Base-by-base conservation (phyloP, 2,797 vertebrate genomes). In the Argentina silus region DNA sequence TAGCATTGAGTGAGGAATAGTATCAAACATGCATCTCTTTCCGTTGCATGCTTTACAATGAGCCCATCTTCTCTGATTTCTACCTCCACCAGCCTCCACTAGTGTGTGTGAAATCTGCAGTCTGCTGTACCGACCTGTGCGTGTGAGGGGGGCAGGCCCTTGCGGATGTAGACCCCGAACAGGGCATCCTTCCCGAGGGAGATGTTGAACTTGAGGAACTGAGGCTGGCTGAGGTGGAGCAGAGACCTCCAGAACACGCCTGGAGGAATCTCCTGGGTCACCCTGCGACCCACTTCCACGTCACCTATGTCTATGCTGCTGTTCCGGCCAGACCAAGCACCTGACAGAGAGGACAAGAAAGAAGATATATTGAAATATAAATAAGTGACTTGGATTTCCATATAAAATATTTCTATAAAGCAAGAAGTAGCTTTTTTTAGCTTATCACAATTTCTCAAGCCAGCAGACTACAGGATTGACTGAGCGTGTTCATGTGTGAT, bases 161-260 rank as follows among this genome's bases (percentile, higher is more conserved):
- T 95, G 89, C 95, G 87, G 85, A 96, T 96, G 75, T 96, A 96
- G 78, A 96, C 94, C 73, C 95, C 96, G 56, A 96, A 96, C 79
- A 96, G 94, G 10, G 96, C 96, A 23, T 96, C 95, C 81, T 95
- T 96, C 69, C 95, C 95, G 45, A 96, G 91, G 71, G 95, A 96
- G 84, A 96, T 95, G 87, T 96, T 96, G 92, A 96, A 96, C 88
- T 96, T 96, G 72, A 96, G 85, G 87, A 96, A 96, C 85, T 95
- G 96, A 3, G 96, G 94, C 72, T 95, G 94, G 77, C 76, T 93
- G 81, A 96, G 91, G 70, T 96, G 95, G 67, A 96, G 93, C 85
- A 96, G 93, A 50, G 95, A 94, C 60, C 96, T 90, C 96, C 95
- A 96, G 76, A 96, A 96, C 60, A 96, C 92, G 21, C 95, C 96